Conservation (phyloP, 2,113 vertebrate species). For the Notechis scutatus region DNA sequence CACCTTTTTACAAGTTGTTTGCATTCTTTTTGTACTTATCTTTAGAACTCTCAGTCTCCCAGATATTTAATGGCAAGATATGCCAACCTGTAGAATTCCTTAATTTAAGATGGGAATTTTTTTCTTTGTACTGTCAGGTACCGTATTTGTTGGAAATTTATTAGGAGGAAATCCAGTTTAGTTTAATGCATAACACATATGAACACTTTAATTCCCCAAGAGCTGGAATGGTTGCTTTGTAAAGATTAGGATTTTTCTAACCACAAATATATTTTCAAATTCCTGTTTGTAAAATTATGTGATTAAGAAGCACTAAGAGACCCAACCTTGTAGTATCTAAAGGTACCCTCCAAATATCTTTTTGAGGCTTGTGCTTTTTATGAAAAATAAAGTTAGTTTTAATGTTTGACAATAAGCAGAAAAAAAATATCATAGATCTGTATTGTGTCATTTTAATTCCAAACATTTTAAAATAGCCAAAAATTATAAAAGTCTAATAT, state of each 20-base stretch:
- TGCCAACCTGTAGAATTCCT: conserved; percentile 28
- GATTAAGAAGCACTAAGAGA: conserved; percentile 31
- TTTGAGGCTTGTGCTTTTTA: conserved; percentile 45
- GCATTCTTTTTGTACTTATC: neutral
- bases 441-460: conserved; percentile 58
- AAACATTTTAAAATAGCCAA: conserved; percentile 64
- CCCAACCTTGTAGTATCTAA: conserved; percentile 10
- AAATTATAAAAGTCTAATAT: conserved; percentile 68
- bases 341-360: conserved; percentile 28
- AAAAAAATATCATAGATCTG: conserved; percentile 45
- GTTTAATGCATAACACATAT: conserved; percentile 66
- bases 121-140: conserved; percentile 46
- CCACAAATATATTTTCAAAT: conserved; percentile 58
- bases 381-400: neutral
- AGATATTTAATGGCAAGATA: neutral
- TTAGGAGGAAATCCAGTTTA: conserved; percentile 66
- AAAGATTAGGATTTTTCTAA: conserved; percentile 62
- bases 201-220: conserved; percentile 66
- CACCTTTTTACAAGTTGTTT: neutral
- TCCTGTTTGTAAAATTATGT: conserved; percentile 58
- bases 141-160: conserved; percentile 63
- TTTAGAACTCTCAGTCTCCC: neutral
- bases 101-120: conserved; percentile 52
- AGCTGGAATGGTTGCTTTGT: conserved; percentile 67
- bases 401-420: neutral